Percentiles rank a stretch among this genome's conserved stretches.
Evolutionary conservation across 35 echinoderm and acorn worm species (phyloP).

Genomic region (Amphiura filiformis): DNA sequence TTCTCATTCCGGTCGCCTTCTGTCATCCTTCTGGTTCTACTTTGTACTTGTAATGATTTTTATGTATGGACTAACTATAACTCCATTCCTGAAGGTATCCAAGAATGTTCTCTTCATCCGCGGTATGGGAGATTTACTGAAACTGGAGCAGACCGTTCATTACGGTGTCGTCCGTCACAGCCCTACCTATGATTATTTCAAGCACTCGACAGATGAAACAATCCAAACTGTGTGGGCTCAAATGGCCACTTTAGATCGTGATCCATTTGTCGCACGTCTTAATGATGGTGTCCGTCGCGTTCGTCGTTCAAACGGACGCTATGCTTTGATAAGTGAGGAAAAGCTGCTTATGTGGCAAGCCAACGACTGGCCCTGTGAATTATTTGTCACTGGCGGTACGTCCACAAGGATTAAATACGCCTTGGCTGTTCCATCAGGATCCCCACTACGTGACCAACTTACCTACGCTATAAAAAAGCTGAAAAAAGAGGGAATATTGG

Average conservation of each 20-base stretch:
- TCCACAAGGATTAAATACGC: slow-evolving; percentile 52
- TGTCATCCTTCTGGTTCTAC: slow-evolving; percentile 58
- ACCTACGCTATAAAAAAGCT: slow-evolving; percentile 67
- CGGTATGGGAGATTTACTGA: slow-evolving; percentile 37
- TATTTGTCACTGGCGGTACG: slow-evolving; percentile 52
- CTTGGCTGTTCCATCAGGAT: slow-evolving; percentile 76
- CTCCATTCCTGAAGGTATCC: slow-evolving; percentile 45
- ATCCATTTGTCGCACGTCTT: slow-evolving; percentile 52
- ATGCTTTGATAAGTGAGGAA: slow-evolving; percentile 68
- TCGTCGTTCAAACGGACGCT: slow-evolving; percentile 60
- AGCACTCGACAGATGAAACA: slow-evolving; percentile 27
- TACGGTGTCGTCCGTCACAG: slow-evolving; percentile 64
- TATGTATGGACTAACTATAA: slow-evolving; percentile 53
- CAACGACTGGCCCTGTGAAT: slow-evolving; percentile 52
- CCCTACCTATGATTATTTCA: slow-evolving; percentile 63
- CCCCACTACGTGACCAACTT: slow-evolving; percentile 80
- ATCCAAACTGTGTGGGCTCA: slow-evolving; percentile 34
- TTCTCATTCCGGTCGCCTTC: slow-evolving; percentile 46
- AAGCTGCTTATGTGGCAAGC: slow-evolving; percentile 39
- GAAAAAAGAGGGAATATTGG: slow-evolving; percentile 31
- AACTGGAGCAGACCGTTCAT: slow-evolving; percentile 46
- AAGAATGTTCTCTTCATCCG: slow-evolving; percentile 41
- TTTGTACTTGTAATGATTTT: slow-evolving; percentile 47
- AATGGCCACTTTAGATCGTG: slow-evolving; percentile 54
- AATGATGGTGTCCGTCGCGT: slow-evolving; percentile 61